Evolutionary conservation across 92 coral and sea anemone species (phyloP), one percentile per base, ranked within the genome.

Genomic region (Muricea muricata): DNA sequence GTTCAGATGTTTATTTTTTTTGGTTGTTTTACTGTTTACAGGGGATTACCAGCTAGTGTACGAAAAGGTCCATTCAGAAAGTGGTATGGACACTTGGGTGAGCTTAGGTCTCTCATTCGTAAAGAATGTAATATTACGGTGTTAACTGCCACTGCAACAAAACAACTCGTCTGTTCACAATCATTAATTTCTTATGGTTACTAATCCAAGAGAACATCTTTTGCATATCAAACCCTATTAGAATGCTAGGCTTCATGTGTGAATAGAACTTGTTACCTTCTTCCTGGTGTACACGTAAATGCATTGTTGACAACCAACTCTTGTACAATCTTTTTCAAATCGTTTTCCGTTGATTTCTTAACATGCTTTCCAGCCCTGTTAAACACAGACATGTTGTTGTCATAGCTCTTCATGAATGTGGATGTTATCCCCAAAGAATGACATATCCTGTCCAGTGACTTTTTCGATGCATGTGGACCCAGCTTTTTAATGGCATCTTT

Each of bases 91-190:
- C n/a, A 21, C n/a, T 55, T 55, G 65, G 65, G 65, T 55, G 65
- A 55, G 23, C 65, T 55, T 8, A 55, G 9, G 6, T 55, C 65
- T 55, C 65, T 55, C 6, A 37, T 86, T 65, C 90, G 87, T 0
- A 61, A 72, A 20, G 67, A 60, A 1, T 34, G 75, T 31, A 75
- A 24, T 3, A 3, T 81, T 0, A 39, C 81, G 35, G 41, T 90
- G 25, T 61, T 87, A 18, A 81, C 93, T 6, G 93, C n/a, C n/a
- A n/a, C n/a, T n/a, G n/a, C n/a, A n/a, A n/a, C n/a, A n/a, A n/a
- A n/a, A n/a, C 90, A 65, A 86, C n/a, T n/a, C n/a, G n/a, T n/a
- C n/a, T n/a, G n/a, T n/a, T n/a, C n/a, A n/a, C n/a, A n/a, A n/a
- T n/a, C n/a, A n/a, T n/a, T n/a, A n/a, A n/a, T n/a, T n/a, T n/a